phyloP scores from a whole-genome alignment of 2,888 invertebrate genomes.

The Vesta saturnalis region DNA sequence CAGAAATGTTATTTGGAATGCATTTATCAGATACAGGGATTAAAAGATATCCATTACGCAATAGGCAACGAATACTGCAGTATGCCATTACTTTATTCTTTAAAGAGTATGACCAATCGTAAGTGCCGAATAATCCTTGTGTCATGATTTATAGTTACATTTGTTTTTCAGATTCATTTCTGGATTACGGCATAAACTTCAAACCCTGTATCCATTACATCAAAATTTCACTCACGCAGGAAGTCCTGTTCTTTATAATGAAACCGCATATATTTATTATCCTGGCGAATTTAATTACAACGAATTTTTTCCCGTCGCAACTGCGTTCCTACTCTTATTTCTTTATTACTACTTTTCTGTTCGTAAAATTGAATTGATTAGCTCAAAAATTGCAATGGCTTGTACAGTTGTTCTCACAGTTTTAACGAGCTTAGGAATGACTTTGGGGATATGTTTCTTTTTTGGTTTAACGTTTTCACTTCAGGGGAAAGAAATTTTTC shows the following conservation, averaged over 20 bases:
- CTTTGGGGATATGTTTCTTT: conserved; percentile 87
- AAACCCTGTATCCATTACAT: conserved; percentile 77
- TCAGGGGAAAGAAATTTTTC: conserved; percentile 91
- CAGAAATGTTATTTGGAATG: conserved; percentile 94
- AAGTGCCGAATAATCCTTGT: conserved; percentile 57
- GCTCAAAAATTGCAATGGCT: conserved; percentile 87
- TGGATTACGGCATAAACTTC: conserved; percentile 76
- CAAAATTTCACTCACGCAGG: conserved; percentile 58
- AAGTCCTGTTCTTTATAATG: conserved; percentile 50
- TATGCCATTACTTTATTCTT: conserved; percentile 91
- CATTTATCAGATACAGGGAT: conserved; percentile 90
- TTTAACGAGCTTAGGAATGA: conserved; percentile 89
- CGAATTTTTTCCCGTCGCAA: conserved; percentile 84
- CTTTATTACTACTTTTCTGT: conserved; percentile 96
- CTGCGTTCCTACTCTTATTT: conserved; percentile 87
- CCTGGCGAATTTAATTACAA: conserved; percentile 88
- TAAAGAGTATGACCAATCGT: conserved; percentile 81
- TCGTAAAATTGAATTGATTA: conserved; percentile 92
- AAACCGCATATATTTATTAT: conserved; percentile 82
- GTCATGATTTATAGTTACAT: no score
- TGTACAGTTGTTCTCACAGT: conserved; percentile 90
- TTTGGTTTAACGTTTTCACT: conserved; percentile 85
- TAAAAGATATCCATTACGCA: conserved; percentile 86
- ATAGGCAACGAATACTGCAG: conserved; percentile 85
- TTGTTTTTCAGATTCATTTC: conserved; percentile 71